Base-by-base conservation (phyloP, 2,888 invertebrate genomes). In the Drosophila recens region DNA sequence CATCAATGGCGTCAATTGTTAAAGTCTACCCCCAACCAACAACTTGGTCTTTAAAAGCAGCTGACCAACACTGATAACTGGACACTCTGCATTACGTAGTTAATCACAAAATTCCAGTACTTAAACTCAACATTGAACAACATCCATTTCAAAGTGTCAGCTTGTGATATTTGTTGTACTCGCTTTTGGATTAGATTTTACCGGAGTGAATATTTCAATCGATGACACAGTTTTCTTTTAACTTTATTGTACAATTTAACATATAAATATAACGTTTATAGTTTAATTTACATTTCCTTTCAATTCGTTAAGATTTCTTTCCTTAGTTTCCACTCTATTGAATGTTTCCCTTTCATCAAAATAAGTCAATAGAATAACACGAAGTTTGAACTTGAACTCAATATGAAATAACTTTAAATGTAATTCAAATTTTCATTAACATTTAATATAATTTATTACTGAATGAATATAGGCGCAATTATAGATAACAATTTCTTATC, bases 21-120 rank as follows among this genome's bases (percentile, higher is more conserved):
- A 49, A 20, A 33, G 17, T 30, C n/a, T 38, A 30, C 17, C 34
- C 27, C 34, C 62, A 11, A 52, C 43, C 53, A 17, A 61, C 33
- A 46, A 46, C 57, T 46, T 46, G 27, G 48, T 27, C 59, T 33
- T 30, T 33, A 33, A 42, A 40, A 33, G 63, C 79, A 65, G 68
- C 79, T 76, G 75, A 76, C 75, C 68, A 57, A 15, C 33, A 59
- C 48, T 48, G 79, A 75, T 73, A 77, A 59, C 53, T 15, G 1
- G 2, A 27, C 27, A 27, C 23, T 42, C 27, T 51, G 27, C 38
- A 64, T 58, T 72, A 53, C 57, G 52, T 27, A 53, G 57, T 15
- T 62, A 48, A 43, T 17, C 61, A 48, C 34, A 27, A 75, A 63
- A 59, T 56, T 52, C 45, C 46, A 23, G 23, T 33, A 46, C 36